These are phyloP conservation scores for Melanerpes aurifrons DNA, from an alignment of 2,113 vertebrate species.

Conservation along the genomic window DNA sequence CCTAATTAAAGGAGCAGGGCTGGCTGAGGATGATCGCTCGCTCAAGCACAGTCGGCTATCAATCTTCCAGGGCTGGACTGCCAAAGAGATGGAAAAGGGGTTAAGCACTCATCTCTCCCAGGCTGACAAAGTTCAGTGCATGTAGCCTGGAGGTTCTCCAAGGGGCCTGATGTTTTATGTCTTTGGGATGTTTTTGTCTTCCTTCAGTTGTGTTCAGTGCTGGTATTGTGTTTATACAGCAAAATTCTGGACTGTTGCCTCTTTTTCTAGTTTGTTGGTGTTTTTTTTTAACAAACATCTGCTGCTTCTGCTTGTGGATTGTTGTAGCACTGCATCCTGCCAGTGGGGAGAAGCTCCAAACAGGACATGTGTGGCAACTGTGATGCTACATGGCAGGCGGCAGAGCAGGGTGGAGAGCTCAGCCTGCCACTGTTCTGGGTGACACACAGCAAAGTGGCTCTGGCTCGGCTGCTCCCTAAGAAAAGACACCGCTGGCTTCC, in stretches of 20 bases:
- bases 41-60: neutral
- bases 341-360: neutral
- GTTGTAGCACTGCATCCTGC: neutral
- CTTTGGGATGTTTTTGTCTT: constrained; percentile 66
- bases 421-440: constrained; percentile 10
- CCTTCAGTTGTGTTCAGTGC: constrained; percentile 13
- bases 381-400: neutral
- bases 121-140: constrained; percentile 12
- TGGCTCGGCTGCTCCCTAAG: rapidly evolving
- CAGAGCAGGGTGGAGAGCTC: neutral
- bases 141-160: constrained; percentile 59
- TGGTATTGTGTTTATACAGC: constrained; percentile 63
- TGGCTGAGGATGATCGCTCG: neutral
- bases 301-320: constrained; percentile 22
- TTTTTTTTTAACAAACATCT: constrained; percentile 7
- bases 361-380: neutral
- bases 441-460: neutral
- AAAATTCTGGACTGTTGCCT: constrained; percentile 41
- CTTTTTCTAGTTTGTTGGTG: neutral
- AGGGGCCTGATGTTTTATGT: constrained; percentile 62
- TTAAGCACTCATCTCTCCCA: constrained; percentile 18
- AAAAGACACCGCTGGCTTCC: neutral
- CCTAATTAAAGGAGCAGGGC: neutral
- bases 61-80: neutral
- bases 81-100: constrained; percentile 38